Conservation (phyloP, 2,888 invertebrate genomes). For the Trissolcus brochymenae region DNA sequence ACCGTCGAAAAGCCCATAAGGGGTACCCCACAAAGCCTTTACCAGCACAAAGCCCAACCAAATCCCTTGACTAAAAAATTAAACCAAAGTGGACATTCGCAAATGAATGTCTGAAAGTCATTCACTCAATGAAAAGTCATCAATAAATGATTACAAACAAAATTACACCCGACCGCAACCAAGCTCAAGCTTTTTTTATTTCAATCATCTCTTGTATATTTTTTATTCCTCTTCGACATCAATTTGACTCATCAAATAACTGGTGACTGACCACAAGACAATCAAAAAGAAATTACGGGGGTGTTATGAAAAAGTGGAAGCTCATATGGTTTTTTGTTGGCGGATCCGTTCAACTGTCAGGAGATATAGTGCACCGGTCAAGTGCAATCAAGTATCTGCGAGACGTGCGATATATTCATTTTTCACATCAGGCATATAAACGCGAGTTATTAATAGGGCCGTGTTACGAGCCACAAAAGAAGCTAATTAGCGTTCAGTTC, state of each 20-base stretch:
- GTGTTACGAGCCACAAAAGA: constrained; percentile 70
- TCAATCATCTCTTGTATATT: no score
- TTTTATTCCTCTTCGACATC: no score
- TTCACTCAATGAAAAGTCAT: no score
- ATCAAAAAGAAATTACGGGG: constrained; percentile 24
- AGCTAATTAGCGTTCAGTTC: constrained; percentile 74
- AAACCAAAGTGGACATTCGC: constrained; percentile 27
- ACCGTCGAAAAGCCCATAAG: constrained; percentile 65
- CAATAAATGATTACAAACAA: no score
- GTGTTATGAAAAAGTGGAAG: constrained; percentile 37
- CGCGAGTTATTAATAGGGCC: constrained; percentile 72
- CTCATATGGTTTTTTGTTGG: constrained; percentile 16
- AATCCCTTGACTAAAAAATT: constrained; percentile 53
- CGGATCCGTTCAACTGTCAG: constrained; percentile 29
- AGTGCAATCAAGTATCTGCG: constrained; percentile 50
- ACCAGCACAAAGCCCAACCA: constrained; percentile 71
- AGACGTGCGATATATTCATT: constrained; percentile 67
- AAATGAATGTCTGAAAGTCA: no score
- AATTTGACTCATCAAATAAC: no score
- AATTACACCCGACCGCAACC: no score
- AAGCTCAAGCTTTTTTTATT: no score
- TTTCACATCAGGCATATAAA: constrained; percentile 70
- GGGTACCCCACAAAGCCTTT: constrained; percentile 70
- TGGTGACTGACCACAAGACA: neutral
- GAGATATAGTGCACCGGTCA: constrained; percentile 36